A percentile compares a stretch with the other conserved stretches of the same genome.
Evolutionary conservation across 2,797 vertebrate genomes (phyloP).

Genomic region (Spinus pinus): DNA sequence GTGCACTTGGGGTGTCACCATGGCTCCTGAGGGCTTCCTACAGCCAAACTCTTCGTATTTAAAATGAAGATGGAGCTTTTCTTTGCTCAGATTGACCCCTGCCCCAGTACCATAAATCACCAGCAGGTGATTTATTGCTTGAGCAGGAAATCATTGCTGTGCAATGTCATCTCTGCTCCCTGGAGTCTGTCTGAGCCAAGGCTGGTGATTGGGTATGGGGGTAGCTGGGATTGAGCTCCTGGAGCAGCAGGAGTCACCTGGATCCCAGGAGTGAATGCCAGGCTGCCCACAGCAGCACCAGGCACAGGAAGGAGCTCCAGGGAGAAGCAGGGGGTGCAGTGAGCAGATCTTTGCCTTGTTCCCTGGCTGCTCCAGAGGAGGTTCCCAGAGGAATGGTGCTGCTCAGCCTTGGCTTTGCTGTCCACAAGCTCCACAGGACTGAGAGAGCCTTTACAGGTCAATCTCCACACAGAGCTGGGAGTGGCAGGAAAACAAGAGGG

Average conservation of each 20-base stretch:
- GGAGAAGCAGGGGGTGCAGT: background rate
- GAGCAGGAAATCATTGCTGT: background rate
- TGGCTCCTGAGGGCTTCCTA: background rate
- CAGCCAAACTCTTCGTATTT: background rate
- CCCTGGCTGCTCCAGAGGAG: background rate
- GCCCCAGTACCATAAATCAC: background rate
- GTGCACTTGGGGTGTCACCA: background rate
- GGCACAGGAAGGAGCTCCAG: background rate
- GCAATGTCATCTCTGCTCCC: background rate
- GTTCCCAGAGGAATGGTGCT: background rate
- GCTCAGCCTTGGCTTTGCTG: background rate
- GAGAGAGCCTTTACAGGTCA: background rate
- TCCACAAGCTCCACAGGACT: background rate
- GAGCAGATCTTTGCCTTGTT: background rate
- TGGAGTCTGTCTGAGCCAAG: background rate
- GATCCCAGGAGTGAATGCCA: background rate
- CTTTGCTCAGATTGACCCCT: background rate
- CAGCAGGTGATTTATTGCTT: background rate
- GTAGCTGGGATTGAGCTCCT: background rate
- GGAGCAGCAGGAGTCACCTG: background rate
- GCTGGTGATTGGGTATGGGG: fast-evolving
- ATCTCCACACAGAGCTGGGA: background rate
- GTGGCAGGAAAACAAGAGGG: background rate
- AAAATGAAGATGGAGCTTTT: background rate
- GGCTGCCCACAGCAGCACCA: background rate